Base-by-base conservation (phyloP, 2,113 vertebrate species). In the Tetrax tetrax region DNA sequence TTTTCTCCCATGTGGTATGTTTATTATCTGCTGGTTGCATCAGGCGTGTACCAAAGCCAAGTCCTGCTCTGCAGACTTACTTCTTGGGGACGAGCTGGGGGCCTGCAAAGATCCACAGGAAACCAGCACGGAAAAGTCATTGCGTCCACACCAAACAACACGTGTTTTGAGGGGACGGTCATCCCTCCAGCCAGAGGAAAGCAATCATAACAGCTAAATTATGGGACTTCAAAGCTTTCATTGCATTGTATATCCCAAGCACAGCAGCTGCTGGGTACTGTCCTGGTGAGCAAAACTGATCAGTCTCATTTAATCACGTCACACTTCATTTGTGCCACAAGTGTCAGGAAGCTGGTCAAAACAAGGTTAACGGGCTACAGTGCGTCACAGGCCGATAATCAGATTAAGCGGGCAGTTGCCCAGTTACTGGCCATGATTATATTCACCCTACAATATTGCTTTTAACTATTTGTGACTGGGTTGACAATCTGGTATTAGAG, bases 291-390 rank as follows among this genome's bases (percentile, higher is more conserved):
- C 48, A 85, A 87, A 95, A 91, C 84, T 29, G 72, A 85, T 84
- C 95, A 71, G 78, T 93, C 92, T 85, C 82, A 51, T 93, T 85
- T 91, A 91, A 90, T 91, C 94, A 91, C 2, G 61, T 93, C 94
- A 87, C 90, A 68, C 82, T 79, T 66, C 60, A 54, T 95, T 93
- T 78, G 85, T 89, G 78, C 92, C 74, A 87, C 90, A 75, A 94
- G 90, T 89, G 90, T 79, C 87, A 91, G 90, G 82, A 41, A 91
- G 77, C 81, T 89, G 87, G 77, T 78, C 87, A 94, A 47, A 93
- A 84, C 92, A 96, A 94, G 87, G 94, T 91, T 95, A 96, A 91
- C 2, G 4, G 87, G 60, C 78, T 84, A 77, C 60, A 54, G 25
- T 79, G 43, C 14, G 0, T 79, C 94, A 93, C 84, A 71, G 84